Evolutionary conservation across 2,888 invertebrate genomes (phyloP).

Genomic region (Arctia plantaginis): DNA sequence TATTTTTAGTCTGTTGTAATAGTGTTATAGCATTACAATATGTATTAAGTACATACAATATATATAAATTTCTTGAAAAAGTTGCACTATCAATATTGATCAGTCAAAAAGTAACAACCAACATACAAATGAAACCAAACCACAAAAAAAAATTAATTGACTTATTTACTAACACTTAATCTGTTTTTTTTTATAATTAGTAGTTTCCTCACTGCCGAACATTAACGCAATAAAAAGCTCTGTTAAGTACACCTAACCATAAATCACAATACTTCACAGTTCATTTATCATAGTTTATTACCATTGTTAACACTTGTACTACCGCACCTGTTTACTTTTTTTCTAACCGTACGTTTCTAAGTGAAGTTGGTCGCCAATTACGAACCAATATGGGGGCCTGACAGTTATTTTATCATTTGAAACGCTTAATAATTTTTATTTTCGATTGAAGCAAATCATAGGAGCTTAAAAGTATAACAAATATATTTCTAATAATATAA

Average conservation of each 20-base stretch:
- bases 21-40: neutral
- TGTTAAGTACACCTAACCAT: neutral
- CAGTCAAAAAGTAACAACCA: too few species aligned
- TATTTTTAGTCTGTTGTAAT: neutral
- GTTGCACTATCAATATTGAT: neutral
- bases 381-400: too few species aligned
- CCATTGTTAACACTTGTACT: neutral
- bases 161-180: neutral
- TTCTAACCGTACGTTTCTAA: neutral
- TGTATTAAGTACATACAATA: too few species aligned
- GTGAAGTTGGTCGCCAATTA: neutral
- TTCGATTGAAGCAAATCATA: too few species aligned
- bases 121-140: too few species aligned
- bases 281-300: neutral
- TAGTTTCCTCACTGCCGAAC: neutral
- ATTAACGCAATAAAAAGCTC: neutral
- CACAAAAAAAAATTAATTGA: too few species aligned
- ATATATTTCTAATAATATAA: too few species aligned
- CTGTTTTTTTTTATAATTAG: neutral
- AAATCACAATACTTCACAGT: neutral
- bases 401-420: neutral
- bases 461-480: too few species aligned
- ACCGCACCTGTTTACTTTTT: neutral
- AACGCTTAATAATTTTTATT: too few species aligned
- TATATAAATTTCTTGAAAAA: too few species aligned